Evolutionary conservation across 1,140 invertebrate species (phyloP), one percentile per base, ranked within the genome.

Genomic region (Periplaneta americana): DNA sequence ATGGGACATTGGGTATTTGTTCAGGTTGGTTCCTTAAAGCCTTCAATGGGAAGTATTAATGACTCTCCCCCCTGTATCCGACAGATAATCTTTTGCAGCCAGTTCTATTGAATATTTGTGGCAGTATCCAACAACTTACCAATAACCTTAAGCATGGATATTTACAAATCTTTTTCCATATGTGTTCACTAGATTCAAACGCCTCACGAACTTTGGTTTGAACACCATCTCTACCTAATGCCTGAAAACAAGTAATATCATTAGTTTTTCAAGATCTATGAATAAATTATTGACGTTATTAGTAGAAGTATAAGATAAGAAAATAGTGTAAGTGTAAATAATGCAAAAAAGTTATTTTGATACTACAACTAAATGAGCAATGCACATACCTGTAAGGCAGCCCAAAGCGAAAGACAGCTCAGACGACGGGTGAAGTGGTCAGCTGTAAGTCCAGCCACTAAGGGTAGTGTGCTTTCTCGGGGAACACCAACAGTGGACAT

Each of bases 371-470:
- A n/a, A n/a, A n/a, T n/a, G n/a, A n/a, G n/a, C n/a, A n/a, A n/a
- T n/a, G n/a, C 35, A 15, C 34, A 32, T 39, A 80, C 87, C 86
- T 88, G 85, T 36, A 97, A 87, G 32, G 92, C 91, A 6, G 94
- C 92, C 97, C 97, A 98, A 75, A 98, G 86, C 1, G 97, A 95
- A 35, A 98, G 89, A 74, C 95, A 94, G 18, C 93, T 92, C 22
- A 97, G 88, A 80, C 94, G 91, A 81, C 92, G 89, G 28, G 86
- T 83, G 28, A 87, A 84, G 75, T 87, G 87, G 66, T 89, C 88
- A 13, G 87, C 84, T 28, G 87, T 88, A 80, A 96, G 90, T 80
- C 95, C 95, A 2, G 94, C 94, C 79, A 94, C 89, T 84, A 94
- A 90, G 0, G 94, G 92, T 11, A 95, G 87, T 9, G 93, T 93